Percentiles rank a stretch among this genome's conserved stretches.
Conservation (phyloP, 1,140 invertebrate species). For the Nylanderia fulva region DNA sequence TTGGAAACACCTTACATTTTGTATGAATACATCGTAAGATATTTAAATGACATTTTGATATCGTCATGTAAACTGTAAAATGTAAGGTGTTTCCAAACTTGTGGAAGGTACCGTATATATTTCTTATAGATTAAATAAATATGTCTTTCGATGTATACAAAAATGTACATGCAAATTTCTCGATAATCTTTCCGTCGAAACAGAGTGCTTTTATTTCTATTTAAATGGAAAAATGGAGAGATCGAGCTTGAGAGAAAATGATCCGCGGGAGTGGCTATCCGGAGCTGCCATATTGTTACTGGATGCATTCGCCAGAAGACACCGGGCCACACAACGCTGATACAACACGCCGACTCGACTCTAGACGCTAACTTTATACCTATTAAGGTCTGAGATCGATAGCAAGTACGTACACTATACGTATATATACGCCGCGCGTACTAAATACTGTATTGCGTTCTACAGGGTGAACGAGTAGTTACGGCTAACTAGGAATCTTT, state of each 20-base stretch:
- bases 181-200: background rate
- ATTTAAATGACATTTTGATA: too few species aligned
- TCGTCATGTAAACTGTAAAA: too few species aligned
- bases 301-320: conserved; percentile 64
- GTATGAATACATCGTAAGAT: too few species aligned
- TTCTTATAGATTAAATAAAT: too few species aligned
- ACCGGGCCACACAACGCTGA: conserved; percentile 44
- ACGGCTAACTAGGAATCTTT: background rate
- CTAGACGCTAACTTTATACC: conserved; percentile 66
- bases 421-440: conserved; percentile 57
- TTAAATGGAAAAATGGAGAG: background rate
- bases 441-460: conserved; percentile 58
- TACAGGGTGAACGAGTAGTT: conserved; percentile 23
- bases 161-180: too few species aligned
- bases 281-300: conserved; percentile 63
- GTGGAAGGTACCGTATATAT: too few species aligned
- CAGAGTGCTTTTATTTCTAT: too few species aligned
- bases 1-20: too few species aligned
- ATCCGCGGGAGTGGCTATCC: conserved; percentile 11
- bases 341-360: conserved; percentile 48
- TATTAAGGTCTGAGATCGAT: conserved; percentile 66
- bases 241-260: conserved; percentile 15
- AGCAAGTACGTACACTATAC: conserved; percentile 45
- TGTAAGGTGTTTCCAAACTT: too few species aligned
- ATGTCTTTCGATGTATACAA: too few species aligned